Percentiles rank a stretch among this genome's conserved stretches.
phyloP scores from a whole-genome alignment of 2,888 invertebrate species.

The Tenthredo distinguenda region DNA sequence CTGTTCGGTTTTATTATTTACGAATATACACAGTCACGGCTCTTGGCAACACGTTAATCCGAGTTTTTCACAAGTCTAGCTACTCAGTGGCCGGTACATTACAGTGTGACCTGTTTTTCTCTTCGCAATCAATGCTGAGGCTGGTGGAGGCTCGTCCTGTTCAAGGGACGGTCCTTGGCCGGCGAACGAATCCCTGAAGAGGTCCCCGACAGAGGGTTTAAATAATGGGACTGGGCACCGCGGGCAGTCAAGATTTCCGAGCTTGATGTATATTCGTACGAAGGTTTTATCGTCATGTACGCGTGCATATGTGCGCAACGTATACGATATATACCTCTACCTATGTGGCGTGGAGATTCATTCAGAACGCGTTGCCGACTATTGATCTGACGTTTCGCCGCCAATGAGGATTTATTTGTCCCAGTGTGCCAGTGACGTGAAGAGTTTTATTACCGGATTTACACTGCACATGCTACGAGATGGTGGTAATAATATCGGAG shows the following conservation, averaged over 20 bases:
- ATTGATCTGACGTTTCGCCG: constrained; percentile 49
- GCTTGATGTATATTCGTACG: background rate
- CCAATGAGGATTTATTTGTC: constrained; percentile 47
- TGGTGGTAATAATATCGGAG: background rate
- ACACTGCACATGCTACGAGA: background rate
- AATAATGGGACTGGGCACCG: background rate
- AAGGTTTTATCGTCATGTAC: background rate
- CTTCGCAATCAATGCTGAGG: constrained; percentile 32
- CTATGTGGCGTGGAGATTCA: constrained; percentile 32
- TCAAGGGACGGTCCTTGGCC: constrained; percentile 36
- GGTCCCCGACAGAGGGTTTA: background rate
- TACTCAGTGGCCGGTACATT: background rate
- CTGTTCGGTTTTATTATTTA: background rate
- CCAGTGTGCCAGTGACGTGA: constrained; percentile 24
- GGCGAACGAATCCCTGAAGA: background rate
- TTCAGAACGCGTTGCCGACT: constrained; percentile 49
- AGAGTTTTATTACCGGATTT: background rate
- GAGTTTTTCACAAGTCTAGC: background rate
- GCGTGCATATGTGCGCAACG: constrained; percentile 32
- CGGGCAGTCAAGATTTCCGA: background rate
- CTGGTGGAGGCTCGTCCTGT: constrained; percentile 37
- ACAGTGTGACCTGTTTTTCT: constrained; percentile 28
- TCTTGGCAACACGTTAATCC: background rate
- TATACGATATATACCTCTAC: constrained; percentile 1
- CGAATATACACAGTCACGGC: background rate